Conservation (phyloP, 2,797 vertebrate species). For the Helarctos malayanus region DNA sequence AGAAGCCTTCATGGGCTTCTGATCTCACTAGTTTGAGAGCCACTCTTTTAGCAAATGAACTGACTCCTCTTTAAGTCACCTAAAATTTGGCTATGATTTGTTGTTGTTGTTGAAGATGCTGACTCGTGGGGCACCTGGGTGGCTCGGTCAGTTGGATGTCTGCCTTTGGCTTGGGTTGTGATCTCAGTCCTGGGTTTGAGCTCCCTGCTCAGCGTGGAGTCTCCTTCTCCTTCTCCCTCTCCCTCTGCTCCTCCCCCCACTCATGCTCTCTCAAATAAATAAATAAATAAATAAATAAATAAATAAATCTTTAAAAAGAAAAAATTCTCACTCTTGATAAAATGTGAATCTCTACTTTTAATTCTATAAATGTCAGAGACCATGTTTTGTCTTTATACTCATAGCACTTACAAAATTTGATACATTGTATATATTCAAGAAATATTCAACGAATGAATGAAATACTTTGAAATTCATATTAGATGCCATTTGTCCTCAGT, state of each 20-base stretch:
- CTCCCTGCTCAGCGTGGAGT: background rate
- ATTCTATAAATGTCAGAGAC: background rate
- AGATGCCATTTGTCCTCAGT: background rate
- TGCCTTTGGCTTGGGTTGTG: background rate
- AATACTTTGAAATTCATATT: background rate
- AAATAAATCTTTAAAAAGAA: background rate
- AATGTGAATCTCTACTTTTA: conserved; percentile 44
- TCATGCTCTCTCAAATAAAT: background rate
- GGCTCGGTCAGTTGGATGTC: accelerated
- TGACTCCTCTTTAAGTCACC: background rate
- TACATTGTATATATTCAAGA: background rate
- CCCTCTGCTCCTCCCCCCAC: background rate
- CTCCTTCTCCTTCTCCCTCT: background rate
- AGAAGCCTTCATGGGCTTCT: background rate
- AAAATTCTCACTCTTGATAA: background rate
- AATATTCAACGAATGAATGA: background rate
- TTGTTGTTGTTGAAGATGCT: background rate
- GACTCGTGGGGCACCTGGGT: background rate
- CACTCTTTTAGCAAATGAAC: background rate
- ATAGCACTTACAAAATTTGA: background rate
- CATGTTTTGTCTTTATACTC: conserved; percentile 24
- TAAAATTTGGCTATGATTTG: background rate
- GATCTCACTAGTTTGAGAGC: background rate
- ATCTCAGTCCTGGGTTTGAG: background rate
- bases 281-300: background rate